Evolutionary conservation across 1,140 invertebrate genomes (phyloP).

Genomic region (Ceratitis capitata): DNA sequence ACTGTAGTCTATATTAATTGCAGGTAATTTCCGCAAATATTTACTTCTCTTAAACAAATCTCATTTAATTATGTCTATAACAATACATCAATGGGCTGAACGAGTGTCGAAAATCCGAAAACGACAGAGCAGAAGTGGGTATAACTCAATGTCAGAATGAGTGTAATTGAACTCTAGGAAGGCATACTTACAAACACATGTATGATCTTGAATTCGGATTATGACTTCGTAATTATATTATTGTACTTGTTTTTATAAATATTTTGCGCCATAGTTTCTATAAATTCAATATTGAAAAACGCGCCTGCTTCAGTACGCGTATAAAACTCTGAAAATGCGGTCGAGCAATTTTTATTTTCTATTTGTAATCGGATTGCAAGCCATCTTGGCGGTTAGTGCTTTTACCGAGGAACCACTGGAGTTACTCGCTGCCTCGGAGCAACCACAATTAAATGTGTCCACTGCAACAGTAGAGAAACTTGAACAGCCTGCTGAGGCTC

Average conservation of each 20-base stretch:
- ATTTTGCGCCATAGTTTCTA: not conserved
- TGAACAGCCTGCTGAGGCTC: too few relatives aligned
- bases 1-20: not conserved
- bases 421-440: not conserved
- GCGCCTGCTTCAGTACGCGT: not conserved
- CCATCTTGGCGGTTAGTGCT: not conserved
- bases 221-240: not conserved
- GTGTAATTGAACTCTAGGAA: not conserved
- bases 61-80: not conserved
- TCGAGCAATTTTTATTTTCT: not conserved
- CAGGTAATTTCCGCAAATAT: not conserved
- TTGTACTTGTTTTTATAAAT: too few relatives aligned
- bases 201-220: not conserved
- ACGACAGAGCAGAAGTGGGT: not conserved
- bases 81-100: not conserved
- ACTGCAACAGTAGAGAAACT: not conserved
- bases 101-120: not conserved
- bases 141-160: not conserved
- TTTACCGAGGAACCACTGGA: not conserved
- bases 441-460: not conserved
- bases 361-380: not conserved
- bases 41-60: not conserved
- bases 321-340: not conserved
- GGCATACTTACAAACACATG: too few relatives aligned
- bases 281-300: not conserved